phyloP scores from a whole-genome alignment of 2,888 invertebrate species.

The Clostera curtula region DNA sequence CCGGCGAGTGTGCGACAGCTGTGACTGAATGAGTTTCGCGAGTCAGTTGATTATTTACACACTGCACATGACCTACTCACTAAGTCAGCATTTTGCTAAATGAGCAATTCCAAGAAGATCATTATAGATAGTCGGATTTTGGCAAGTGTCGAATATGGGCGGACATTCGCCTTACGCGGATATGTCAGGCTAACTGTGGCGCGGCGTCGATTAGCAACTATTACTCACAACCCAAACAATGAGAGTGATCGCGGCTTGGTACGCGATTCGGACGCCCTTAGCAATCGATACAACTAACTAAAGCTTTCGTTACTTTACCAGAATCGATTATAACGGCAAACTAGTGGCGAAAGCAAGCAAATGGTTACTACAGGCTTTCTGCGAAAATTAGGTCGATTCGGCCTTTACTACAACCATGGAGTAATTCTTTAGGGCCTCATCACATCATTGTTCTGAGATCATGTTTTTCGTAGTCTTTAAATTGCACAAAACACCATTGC shows the following conservation, averaged over 20 bases:
- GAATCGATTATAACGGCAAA: conserved; percentile 29
- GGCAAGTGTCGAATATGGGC: conserved; percentile 27
- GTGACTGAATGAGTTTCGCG: conserved; percentile 22
- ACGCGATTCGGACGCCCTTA: conserved; percentile 45
- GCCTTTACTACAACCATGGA: conserved; percentile 21
- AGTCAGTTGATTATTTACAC: conserved; percentile 21
- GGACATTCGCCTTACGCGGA: conserved; percentile 53
- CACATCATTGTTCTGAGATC: conserved; percentile 9
- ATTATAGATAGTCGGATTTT: conserved; percentile 20
- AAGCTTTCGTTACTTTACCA: conserved; percentile 41
- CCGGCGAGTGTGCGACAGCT: conserved; percentile 26
- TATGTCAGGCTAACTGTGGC: conserved; percentile 47
- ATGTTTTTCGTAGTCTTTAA: conserved; percentile 1
- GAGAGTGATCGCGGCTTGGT: conserved; percentile 68
- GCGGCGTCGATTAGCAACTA: conserved; percentile 57
- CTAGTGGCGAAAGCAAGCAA: conserved; percentile 29
- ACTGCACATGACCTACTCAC: conserved; percentile 10
- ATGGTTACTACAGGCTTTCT: conserved; percentile 29
- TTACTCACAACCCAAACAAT: conserved; percentile 64
- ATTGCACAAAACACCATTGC: no score
- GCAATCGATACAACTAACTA: conserved; percentile 53
- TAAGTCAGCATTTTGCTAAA: conserved; percentile 18
- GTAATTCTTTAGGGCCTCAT: conserved; percentile 19
- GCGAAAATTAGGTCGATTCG: conserved; percentile 24
- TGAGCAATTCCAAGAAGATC: conserved; percentile 19